Evolutionary conservation across 2,797 vertebrate genomes (phyloP), one percentile per base, ranked within the genome.

Genomic region (Arrhamphus sclerolepis): DNA sequence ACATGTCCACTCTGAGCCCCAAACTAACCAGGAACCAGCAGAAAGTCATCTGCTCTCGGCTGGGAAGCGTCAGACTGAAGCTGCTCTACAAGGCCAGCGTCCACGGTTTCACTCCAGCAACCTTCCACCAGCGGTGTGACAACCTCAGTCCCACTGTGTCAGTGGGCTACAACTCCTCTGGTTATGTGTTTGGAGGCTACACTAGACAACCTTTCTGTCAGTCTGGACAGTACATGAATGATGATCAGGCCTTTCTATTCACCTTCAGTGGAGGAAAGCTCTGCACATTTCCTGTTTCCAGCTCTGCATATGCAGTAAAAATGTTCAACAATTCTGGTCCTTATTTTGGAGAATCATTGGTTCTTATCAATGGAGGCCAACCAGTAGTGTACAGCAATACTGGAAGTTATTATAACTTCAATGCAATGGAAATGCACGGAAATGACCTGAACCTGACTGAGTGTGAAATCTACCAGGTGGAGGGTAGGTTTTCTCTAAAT

Each of bases 61-160:
- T 89, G 19, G 71, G 82, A 39, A 11, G 1, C 1, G 16, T 82
- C 7, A 68, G 34, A 7, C 60, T 90, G 0, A 10, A 46, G 43
- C 77, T 90, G 59, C 66, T 89, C 28, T 90, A 70, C 64, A 82
- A 91, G 42, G 88, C 88, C 59, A 87, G 66, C 5, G 19, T 86
- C 11, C 75, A 91, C 2, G 72, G 87, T 21, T 91, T 84, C 75
- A 43, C 42, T 0, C 1, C 16, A 0, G 10, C 7, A 1, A 60
- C 40, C 10, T 92, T 92, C 54, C 91, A 91, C 66, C 46, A 76
- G 29, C 46, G 1, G 47, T 91, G 91, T 83, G 90, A 90, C 77
- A 53, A 0, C 1, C 34, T 3, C 28, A 29, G 71, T n/a, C 81
- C 89, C 16, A 90, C 88, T 0, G 39, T 92, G 44, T 82, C 87